phyloP scores from a whole-genome alignment of 2,797 vertebrate species.

The Hemitrygon akajei region DNA sequence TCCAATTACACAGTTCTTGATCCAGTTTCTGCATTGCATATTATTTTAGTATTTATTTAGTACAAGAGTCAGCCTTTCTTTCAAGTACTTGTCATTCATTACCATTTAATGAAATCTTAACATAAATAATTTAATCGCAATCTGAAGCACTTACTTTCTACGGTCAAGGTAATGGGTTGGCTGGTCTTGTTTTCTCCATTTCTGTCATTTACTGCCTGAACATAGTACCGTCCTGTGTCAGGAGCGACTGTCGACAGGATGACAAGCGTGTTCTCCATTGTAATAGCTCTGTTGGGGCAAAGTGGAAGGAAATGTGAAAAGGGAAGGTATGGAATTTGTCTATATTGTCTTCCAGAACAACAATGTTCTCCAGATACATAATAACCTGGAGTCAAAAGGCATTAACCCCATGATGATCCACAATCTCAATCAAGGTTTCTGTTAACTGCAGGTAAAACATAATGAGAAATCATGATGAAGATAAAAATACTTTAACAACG shows the following conservation, averaged over 20 bases:
- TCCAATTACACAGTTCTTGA: neutral
- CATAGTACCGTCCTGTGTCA: conserved; percentile 86
- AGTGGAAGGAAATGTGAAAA: neutral
- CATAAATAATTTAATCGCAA: neutral
- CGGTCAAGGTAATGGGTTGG: conserved; percentile 77
- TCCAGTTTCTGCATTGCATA: neutral
- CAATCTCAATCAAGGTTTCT: neutral
- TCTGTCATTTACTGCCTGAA: conserved; percentile 95
- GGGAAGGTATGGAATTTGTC: neutral
- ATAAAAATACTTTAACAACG: neutral
- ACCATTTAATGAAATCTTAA: neutral
- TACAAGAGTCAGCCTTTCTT: neutral
- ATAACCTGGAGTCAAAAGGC: neutral
- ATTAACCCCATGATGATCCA: neutral
- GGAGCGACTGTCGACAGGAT: conserved; percentile 91
- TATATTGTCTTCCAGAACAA: neutral
- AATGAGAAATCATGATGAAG: neutral
- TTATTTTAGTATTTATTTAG: neutral
- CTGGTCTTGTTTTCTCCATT: conserved; percentile 98
- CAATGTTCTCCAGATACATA: neutral
- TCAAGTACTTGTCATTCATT: neutral
- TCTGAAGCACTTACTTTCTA: conserved; percentile 75
- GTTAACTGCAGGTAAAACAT: neutral
- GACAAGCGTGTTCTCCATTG: conserved; percentile 89
- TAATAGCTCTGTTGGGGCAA: conserved; percentile 72